Conservation (phyloP, 2,888 invertebrate genomes). For the Tigriopus californicus region DNA sequence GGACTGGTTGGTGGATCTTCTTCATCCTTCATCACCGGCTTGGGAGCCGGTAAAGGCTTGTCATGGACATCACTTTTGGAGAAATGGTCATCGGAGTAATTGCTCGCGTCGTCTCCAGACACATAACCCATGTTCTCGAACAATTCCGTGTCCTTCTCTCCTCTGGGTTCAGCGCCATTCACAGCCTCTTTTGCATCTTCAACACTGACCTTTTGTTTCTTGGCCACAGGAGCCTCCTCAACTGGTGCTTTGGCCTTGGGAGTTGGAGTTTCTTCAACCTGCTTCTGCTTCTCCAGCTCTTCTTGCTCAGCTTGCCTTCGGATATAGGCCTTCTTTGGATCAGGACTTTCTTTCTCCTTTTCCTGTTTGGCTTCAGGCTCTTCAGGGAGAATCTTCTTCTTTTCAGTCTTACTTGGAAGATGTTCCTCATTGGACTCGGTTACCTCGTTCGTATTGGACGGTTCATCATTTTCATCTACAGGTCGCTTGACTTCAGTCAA, state of each 20-base stretch:
- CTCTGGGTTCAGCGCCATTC: not conserved
- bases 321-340: slow-evolving; percentile 4
- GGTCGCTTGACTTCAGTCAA: no score
- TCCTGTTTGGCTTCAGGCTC: not conserved
- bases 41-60: not conserved
- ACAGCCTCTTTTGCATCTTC: not conserved
- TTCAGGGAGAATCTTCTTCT: not conserved
- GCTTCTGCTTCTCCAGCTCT: not conserved
- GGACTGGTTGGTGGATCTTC: not conserved
- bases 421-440: no score
- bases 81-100: slow-evolving; percentile 5
- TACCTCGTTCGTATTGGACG: no score
- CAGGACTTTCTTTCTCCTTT: not conserved
- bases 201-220: not conserved
- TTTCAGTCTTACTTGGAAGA: not conserved
- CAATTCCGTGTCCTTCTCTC: not conserved
- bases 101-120: slow-evolving; percentile 5
- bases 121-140: slow-evolving; percentile 13
- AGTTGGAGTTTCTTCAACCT: not conserved
- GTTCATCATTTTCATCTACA: no score
- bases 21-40: not conserved
- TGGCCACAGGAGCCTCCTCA: not conserved
- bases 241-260: not conserved
- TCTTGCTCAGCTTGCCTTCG: not conserved
- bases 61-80: not conserved